A percentile compares a stretch with the other conserved stretches of the same genome.
phyloP scores from a whole-genome alignment of 1,140 invertebrate species.

The Drosophila yakuba region DNA sequence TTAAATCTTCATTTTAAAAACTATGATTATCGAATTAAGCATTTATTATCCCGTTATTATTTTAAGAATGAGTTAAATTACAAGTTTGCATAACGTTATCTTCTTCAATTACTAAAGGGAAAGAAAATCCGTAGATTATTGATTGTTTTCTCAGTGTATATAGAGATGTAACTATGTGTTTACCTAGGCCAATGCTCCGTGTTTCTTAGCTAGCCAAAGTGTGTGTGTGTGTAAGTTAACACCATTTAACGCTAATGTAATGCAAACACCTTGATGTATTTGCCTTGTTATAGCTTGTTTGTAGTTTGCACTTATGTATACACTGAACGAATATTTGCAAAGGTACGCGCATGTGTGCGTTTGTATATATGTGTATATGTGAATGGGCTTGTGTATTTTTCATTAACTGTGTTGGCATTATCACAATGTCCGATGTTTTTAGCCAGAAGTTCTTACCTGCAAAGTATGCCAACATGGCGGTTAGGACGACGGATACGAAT shows the following conservation, averaged over 20 bases:
- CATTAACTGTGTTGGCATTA: slow-evolving; percentile 72
- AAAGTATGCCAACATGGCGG: slow-evolving; percentile 96
- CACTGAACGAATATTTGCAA: slow-evolving; percentile 58
- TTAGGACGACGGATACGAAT: slow-evolving; percentile 93
- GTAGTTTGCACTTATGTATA: slow-evolving; percentile 37
- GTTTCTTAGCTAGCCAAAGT: slow-evolving; percentile 36
- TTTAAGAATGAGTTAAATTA: too few relatives aligned
- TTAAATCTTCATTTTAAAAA: too few relatives aligned
- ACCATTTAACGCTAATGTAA: slow-evolving; percentile 83
- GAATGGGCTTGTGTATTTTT: slow-evolving; percentile 69
- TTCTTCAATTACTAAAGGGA: too few relatives aligned
- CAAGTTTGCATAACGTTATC: too few relatives aligned
- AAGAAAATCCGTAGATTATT: too few relatives aligned
- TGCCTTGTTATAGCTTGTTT: slow-evolving; percentile 64
- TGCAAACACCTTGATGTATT: slow-evolving; percentile 79
- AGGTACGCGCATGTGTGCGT: slow-evolving; percentile 15
- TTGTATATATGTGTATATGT: slow-evolving; percentile 2
- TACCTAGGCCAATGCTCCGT: slow-evolving; percentile 43
- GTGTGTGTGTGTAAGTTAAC: slow-evolving; percentile 63
- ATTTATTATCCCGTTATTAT: too few relatives aligned
- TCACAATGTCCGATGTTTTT: slow-evolving; percentile 34
- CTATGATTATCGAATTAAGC: too few relatives aligned
- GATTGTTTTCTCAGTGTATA: neutral
- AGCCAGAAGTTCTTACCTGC: slow-evolving; percentile 90
- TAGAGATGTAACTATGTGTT: slow-evolving; percentile 14